A percentile compares a stretch with the other conserved stretches of the same genome.
These are phyloP conservation scores for Penaeus japonicus DNA, from an alignment of 1,140 invertebrate species.

Conservation along the genomic window DNA sequence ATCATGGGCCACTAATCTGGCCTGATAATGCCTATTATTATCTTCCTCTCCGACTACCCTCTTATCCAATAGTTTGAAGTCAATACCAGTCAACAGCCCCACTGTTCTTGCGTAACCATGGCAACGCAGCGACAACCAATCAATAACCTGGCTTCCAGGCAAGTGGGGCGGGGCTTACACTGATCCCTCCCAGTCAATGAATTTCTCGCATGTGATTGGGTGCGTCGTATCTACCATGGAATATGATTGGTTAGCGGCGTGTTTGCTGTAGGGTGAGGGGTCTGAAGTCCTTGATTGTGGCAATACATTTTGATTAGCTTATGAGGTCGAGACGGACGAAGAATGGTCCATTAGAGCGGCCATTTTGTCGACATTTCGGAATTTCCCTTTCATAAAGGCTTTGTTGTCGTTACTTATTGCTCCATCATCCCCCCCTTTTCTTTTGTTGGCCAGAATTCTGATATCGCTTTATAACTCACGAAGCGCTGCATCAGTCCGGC, in stretches of 20 bases:
- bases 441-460: no score
- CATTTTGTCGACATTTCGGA: conserved; percentile 54
- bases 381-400: conserved; percentile 37
- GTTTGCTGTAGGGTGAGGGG: conserved; percentile 27
- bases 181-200: neutral
- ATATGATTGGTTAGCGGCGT: conserved; percentile 26
- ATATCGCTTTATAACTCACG: no score
- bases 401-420: conserved; percentile 34
- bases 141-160: conserved; percentile 53
- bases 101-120: conserved; percentile 45
- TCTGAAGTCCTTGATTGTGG: conserved; percentile 46
- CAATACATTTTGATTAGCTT: conserved; percentile 55
- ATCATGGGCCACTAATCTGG: conserved; percentile 48
- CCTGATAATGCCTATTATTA: conserved; percentile 52
- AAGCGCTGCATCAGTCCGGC: no score
- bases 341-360: conserved; percentile 52
- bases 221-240: neutral
- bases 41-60: conserved; percentile 47
- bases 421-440: conserved; percentile 1
- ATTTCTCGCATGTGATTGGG: conserved; percentile 16
- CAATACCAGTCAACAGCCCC: conserved; percentile 42
- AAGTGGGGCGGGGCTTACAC: conserved; percentile 18
- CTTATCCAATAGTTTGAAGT: conserved; percentile 55
- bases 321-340: conserved; percentile 44
- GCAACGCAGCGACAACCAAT: conserved; percentile 46